Evolutionary conservation across 2,888 invertebrate genomes (phyloP).

Genomic region (Kryphioiulus occultus): DNA sequence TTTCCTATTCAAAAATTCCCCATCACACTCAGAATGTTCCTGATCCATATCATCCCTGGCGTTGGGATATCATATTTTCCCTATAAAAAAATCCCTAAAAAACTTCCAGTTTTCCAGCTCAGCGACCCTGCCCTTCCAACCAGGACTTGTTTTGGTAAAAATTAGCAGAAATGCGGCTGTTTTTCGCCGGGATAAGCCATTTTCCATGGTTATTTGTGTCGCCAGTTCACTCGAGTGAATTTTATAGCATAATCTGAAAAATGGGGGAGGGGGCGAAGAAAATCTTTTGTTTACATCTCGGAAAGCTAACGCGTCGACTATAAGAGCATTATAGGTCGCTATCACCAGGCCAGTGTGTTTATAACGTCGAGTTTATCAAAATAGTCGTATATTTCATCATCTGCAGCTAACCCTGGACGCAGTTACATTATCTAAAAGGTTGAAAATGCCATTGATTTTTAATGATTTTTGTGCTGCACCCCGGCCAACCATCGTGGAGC

Average conservation of each 20-base stretch:
- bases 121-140: background rate
- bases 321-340: constrained; percentile 26
- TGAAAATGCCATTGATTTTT: constrained; percentile 15
- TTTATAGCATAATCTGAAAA: constrained; percentile 1
- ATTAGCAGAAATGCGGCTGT: background rate
- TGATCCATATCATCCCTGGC: too few species aligned
- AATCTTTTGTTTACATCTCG: constrained; percentile 17
- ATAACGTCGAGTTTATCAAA: background rate
- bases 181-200: background rate
- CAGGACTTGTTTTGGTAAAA: background rate
- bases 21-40: too few species aligned
- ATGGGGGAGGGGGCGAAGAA: background rate
- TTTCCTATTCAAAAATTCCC: too few species aligned
- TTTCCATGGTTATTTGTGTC: background rate
- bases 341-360: background rate
- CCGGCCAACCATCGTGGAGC: background rate
- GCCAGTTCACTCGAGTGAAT: background rate
- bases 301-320: background rate
- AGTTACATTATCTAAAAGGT: constrained; percentile 2
- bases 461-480: background rate
- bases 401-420: background rate
- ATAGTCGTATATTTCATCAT: background rate
- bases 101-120: background rate
- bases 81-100: background rate
- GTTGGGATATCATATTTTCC: too few species aligned